Percentiles rank a stretch among this genome's conserved stretches.
Conservation (phyloP, 1,140 invertebrate species). For the Ceratosolen solmsi region DNA sequence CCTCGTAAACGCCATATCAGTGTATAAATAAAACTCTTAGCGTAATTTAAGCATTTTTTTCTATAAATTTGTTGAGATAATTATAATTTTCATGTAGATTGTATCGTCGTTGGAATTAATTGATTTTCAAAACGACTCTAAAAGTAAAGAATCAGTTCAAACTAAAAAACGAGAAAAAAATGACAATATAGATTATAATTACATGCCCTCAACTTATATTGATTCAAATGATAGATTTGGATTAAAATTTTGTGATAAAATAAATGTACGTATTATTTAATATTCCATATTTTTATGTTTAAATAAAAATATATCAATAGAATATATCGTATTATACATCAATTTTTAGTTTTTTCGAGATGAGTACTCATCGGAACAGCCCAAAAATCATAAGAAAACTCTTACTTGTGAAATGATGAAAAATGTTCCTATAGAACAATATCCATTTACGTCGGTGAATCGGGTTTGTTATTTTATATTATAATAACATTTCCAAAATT, state of each 20-base stretch:
- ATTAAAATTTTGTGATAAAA: conserved; percentile 65
- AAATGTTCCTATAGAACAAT: conserved; percentile 62
- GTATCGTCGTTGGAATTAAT: conserved; percentile 53
- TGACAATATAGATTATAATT: conserved; percentile 60
- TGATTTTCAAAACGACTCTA: conserved; percentile 49
- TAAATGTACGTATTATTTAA: conserved; percentile 54
- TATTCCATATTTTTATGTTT: neutral
- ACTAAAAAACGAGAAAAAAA: conserved; percentile 50
- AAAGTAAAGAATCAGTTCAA: conserved; percentile 38
- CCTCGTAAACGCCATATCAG: conserved; percentile 59
- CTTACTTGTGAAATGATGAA: conserved; percentile 50
- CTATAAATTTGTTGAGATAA: neutral
- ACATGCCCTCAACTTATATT: conserved; percentile 63
- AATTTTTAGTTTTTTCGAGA: conserved; percentile 22
- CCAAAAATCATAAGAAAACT: conserved; percentile 30
- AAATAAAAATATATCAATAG: neutral
- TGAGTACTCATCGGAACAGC: neutral
- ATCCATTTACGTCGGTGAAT: conserved; percentile 68
- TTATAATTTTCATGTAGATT: conserved; percentile 5
- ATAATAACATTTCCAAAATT: conserved; percentile 16
- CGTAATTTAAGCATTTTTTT: no score
- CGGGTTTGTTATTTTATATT: conserved; percentile 52
- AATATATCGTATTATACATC: neutral
- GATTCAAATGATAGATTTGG: conserved; percentile 67
- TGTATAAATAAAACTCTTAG: no score